These are phyloP conservation scores for Gopherus evgoodei DNA, from an alignment of 2,113 vertebrate genomes.

Conservation along the genomic window DNA sequence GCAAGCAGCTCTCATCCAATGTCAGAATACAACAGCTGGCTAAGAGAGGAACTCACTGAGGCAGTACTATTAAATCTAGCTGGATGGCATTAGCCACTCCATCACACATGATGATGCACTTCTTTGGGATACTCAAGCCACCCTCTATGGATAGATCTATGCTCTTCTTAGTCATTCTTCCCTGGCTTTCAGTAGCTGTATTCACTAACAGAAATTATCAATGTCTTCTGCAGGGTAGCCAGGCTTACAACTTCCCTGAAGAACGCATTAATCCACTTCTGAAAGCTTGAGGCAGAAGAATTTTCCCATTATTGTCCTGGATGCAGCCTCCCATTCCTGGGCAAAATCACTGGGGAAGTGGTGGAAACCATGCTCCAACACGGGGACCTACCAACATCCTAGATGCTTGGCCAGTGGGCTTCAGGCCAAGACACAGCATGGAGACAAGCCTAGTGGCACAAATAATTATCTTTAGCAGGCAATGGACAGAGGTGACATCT, in stretches of 20 bases:
- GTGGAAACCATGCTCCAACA: background rate
- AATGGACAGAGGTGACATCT: background rate
- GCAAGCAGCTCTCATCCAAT: background rate
- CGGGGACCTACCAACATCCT: background rate
- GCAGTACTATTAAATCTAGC: background rate
- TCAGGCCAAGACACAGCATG: background rate
- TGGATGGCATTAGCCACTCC: accelerated
- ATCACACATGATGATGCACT: background rate
- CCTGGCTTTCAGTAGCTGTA: background rate
- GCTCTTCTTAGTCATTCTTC: background rate
- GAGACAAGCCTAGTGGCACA: background rate
- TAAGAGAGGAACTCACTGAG: background rate
- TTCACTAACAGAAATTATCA: background rate
- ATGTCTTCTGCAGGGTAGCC: background rate
- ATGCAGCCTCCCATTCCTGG: background rate
- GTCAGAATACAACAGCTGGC: background rate
- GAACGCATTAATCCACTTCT: background rate
- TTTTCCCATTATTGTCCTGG: background rate
- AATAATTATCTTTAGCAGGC: background rate
- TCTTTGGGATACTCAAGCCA: background rate
- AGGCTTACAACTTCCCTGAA: background rate
- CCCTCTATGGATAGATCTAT: background rate
- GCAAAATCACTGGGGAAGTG: background rate
- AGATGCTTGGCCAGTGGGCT: no score
- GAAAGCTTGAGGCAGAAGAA: background rate